phyloP scores from a whole-genome alignment of 35 echinoderm and acorn worm genomes.

The Hemicentrotus pulcherrimus region DNA sequence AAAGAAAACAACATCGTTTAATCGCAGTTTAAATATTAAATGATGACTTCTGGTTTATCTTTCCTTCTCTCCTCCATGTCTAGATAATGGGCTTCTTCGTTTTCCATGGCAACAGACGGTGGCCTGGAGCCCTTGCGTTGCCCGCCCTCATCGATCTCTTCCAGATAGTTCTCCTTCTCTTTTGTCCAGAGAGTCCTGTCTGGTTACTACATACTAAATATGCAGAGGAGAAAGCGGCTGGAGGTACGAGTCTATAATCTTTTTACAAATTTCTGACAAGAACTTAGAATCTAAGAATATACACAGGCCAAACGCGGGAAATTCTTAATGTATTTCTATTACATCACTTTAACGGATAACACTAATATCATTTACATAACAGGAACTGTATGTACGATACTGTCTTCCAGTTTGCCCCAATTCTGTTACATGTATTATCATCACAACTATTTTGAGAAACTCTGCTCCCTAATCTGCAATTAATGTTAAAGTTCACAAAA shows the following conservation, averaged over 20 bases:
- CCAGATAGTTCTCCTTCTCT: conserved; percentile 51
- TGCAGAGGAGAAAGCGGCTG: conserved; percentile 30
- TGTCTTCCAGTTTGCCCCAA: no score
- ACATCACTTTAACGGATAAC: no score
- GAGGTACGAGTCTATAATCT: conserved; percentile 40
- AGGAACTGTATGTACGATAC: no score
- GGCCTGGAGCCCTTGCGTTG: conserved; percentile 26
- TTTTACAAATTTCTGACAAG: neutral
- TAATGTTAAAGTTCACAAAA: no score
- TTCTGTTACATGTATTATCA: no score
- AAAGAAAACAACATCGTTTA: no score
- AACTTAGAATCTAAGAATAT: neutral
- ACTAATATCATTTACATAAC: no score
- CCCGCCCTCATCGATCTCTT: conserved; percentile 40
- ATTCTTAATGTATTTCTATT: no score
- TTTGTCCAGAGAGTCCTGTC: conserved; percentile 60
- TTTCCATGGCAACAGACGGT: neutral
- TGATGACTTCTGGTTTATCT: neutral
- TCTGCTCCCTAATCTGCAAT: no score
- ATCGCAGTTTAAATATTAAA: neutral
- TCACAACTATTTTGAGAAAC: no score
- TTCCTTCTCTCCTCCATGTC: neutral
- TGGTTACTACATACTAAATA: conserved; percentile 41
- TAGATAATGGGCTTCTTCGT: conserved; percentile 62
- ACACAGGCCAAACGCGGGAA: no score